These are phyloP conservation scores for Acrobeloides nanus DNA, from an alignment of 2,888 invertebrate species.

Conservation along the genomic window DNA sequence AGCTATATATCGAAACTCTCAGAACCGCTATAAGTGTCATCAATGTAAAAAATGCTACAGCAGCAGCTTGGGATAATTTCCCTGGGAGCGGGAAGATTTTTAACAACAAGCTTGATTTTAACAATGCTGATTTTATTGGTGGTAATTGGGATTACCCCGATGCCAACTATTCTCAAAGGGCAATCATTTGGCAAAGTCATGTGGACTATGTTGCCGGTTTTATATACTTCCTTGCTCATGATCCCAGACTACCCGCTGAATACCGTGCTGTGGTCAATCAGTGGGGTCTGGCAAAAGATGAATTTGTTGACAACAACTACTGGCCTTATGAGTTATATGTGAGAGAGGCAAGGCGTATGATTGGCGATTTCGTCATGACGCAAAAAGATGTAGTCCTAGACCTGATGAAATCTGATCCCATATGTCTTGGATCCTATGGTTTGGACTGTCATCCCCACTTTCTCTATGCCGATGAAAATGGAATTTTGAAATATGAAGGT, in stretches of 20 bases:
- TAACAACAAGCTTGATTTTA: background rate
- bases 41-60: too few species aligned
- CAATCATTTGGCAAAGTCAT: background rate
- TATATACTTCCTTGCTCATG: background rate
- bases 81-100: too few species aligned
- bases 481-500: background rate
- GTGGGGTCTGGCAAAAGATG: conserved; percentile 1
- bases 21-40: too few species aligned
- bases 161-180: background rate
- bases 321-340: conserved; percentile 3
- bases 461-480: conserved; percentile 1
- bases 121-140: conserved; percentile 1
- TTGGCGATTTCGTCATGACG: conserved; percentile 1
- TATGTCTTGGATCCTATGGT: background rate
- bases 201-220: background rate
- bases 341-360: background rate
- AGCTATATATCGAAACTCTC: too few species aligned
- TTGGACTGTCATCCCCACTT: background rate
- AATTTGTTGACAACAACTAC: background rate
- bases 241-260: background rate
- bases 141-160: background rate
- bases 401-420: background rate
- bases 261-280: background rate
- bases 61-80: too few species aligned
- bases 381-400: conserved; percentile 2